Base-by-base conservation (phyloP, 2,888 invertebrate genomes). In the Lasioglossum calceatum region DNA sequence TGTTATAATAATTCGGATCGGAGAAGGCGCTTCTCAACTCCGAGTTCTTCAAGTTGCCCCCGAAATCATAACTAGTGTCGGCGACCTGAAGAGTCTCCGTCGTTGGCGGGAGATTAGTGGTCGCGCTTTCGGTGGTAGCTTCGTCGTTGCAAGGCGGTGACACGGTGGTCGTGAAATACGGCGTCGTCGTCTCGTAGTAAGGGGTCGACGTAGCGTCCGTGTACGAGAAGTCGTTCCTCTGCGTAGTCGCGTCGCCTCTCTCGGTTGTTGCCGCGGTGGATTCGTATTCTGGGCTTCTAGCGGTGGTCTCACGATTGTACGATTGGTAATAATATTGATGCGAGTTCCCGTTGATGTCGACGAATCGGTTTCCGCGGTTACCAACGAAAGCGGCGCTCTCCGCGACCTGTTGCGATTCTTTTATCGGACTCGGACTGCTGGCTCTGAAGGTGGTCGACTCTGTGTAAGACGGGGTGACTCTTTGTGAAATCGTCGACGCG, bases 311-410 rank as follows among this genome's bases (percentile, higher is more conserved):
- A 0, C 91, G 92, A 71, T 90, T 92, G 72, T 92, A 92, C 67
- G 91, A 84, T 71, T 91, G 90, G 50, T 91, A 88, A 58, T 90
- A 88, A 75, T 84, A 91, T 27, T 89, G 87, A 47, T 89, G 88
- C 0, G 79, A 87, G 19, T 89, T 91, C 19, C 82, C 87, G 14
- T 82, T 79, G 14, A 82, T 80, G 27, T 91, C 91, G 79, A 92
- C 93, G 86, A 92, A 94, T 70, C 92, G 93, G 86, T 93, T 95
- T 27, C 92, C 89, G 32, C 95, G 94, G 87, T 95, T 96, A 64
- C 96, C 96, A 2, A 96, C 97, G 93, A 98, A 98, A 0, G 98
- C 97, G 0, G 97, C 97, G 12, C 97, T 97, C 95, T 98, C 98
- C 14, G 98, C 97, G 0, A 97, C 96, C 1, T 97, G 96, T 93